Base-by-base conservation (phyloP, 2,888 invertebrate species). In the Cerceris ruficornis region DNA sequence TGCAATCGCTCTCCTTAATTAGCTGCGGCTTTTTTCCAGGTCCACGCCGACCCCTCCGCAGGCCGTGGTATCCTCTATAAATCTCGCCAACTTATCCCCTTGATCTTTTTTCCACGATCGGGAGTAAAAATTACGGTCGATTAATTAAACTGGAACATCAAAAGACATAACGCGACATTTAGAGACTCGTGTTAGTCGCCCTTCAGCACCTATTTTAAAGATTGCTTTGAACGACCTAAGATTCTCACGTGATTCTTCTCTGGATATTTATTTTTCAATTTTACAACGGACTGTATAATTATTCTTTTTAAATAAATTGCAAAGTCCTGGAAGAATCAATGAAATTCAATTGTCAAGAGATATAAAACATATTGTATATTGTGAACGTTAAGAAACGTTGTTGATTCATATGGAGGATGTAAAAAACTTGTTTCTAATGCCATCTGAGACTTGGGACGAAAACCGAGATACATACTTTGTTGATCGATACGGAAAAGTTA, bases 1-100 rank as follows among this genome's bases (percentile, higher is more conserved):
- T 57, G 73, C 72, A 69, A 84, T 82, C 70, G 75, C 55, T 61
- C 74, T 55, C 67, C 72, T 83, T 84, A 82, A 83, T 83, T 83
- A 80, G 62, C 71, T 57, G 68, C 70, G 65, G 7, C 68, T 58
- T 72, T 69, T 69, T 71, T 69, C 28, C 65, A 46, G 49, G 61
- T 52, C 60, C 39, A 50, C 64, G 42, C 39, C 62, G 59, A 69
- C 61, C 68, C 69, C 28, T 69, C 61, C 43, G 66, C 64, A 17
- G 52, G 9, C 52, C 15, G 61, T 50, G 46, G 15, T 66, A 77
- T 75, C 67, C 65, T 17, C 77, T 70, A 69, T 69, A 75, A 80
- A 83, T 83, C 75, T 69, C 66, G n/a, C 28, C 42, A 42, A 61
- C 55, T 73, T 72, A 69, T 72, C 73, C 64, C 39, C 17, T 64